These are phyloP conservation scores for Periophthalmodon schlosseri DNA, from an alignment of 2,113 vertebrate species.

Conservation along the genomic window DNA sequence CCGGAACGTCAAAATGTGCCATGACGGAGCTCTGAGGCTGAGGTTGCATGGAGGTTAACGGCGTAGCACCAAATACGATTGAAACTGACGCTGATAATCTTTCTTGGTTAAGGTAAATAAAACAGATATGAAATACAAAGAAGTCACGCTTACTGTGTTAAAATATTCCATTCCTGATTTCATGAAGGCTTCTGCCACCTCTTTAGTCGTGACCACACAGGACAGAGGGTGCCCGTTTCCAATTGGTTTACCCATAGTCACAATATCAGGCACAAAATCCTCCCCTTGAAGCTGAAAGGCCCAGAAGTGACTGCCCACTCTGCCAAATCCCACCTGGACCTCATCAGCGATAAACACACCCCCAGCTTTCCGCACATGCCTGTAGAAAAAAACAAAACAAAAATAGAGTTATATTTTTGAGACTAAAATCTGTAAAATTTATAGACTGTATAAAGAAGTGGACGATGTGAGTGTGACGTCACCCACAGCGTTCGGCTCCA, in stretches of 20 bases:
- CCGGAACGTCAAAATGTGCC: no score
- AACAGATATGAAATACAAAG: neutral
- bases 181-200: slow-evolving; percentile 89
- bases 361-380: slow-evolving; percentile 82
- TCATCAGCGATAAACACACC: slow-evolving; percentile 94
- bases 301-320: slow-evolving; percentile 92
- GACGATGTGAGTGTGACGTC: no score
- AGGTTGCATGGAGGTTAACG: no score
- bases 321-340: slow-evolving; percentile 96
- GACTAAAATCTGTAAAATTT: neutral
- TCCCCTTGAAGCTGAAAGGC: slow-evolving; percentile 91
- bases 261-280: slow-evolving; percentile 93
- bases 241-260: slow-evolving; percentile 98
- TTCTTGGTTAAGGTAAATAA: neutral
- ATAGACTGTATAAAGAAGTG: no score
- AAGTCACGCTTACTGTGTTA: slow-evolving; percentile 84
- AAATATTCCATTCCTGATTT: slow-evolving; percentile 93
- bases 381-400: slow-evolving; percentile 53
- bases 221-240: slow-evolving; percentile 97
- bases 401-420: neutral
- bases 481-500: no score
- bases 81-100: neutral
- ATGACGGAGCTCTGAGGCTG: no score
- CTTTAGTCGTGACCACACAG: slow-evolving; percentile 92
- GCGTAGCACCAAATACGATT: neutral